A percentile compares a stretch with the other conserved stretches of the same genome.
phyloP scores from a whole-genome alignment of 2,888 invertebrate species.

The Cyclophora albipunctata region DNA sequence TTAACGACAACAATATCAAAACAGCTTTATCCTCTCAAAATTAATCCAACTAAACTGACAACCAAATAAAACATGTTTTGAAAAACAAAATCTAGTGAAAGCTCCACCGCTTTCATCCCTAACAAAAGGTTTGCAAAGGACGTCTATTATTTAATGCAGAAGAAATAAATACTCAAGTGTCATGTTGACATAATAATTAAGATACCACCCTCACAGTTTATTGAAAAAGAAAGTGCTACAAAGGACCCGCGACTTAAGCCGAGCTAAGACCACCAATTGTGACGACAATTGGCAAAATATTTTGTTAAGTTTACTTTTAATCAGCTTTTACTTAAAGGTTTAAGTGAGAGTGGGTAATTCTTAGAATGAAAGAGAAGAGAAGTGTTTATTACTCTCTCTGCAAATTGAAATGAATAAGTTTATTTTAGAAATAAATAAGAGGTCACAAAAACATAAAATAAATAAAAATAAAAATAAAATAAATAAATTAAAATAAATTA shows the following conservation, averaged over 20 bases:
- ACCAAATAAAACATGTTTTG: no score
- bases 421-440: no score
- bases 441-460: no score
- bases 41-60: no score
- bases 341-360: conserved; percentile 32
- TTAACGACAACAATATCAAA: no score
- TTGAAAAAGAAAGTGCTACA: conserved; percentile 48
- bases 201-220: conserved; percentile 36
- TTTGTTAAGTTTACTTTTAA: conserved; percentile 46
- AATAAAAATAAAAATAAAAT: no score
- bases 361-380: background rate
- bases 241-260: conserved; percentile 22
- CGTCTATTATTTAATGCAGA: conserved; percentile 8
- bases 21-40: no score
- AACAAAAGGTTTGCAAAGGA: background rate
- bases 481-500: no score
- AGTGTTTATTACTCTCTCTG: background rate
- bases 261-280: conserved; percentile 62
- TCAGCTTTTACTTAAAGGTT: conserved; percentile 42
- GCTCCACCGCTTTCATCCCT: conserved; percentile 5
- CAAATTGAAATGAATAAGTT: no score
- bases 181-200: conserved; percentile 64
- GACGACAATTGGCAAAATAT: conserved; percentile 69
- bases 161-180: conserved; percentile 28
- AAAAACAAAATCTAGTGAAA: conserved; percentile 5